A percentile compares a stretch with the other conserved stretches of the same genome.
Conservation (phyloP, 1,140 invertebrate genomes). For the Drosophila sturtevanti region DNA sequence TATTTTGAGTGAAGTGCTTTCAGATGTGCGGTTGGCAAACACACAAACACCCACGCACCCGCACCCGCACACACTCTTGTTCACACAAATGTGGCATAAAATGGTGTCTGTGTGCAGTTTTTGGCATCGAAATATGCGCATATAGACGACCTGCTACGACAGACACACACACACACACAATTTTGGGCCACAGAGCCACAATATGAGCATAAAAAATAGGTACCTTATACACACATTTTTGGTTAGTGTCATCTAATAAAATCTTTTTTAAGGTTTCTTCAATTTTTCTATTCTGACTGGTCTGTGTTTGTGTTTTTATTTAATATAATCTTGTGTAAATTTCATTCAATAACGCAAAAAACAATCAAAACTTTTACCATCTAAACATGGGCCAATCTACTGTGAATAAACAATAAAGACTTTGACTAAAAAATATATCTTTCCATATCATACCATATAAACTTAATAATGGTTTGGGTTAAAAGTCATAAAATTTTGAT, state of each 20-base stretch:
- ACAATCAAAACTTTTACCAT: too few species aligned
- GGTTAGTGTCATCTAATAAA: neutral
- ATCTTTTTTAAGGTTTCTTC: conserved; percentile 2
- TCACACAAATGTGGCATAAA: neutral
- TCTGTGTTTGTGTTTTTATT: neutral
- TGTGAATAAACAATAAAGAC: too few species aligned
- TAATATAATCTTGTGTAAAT: neutral
- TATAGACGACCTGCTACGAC: conserved; percentile 8
- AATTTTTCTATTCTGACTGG: neutral
- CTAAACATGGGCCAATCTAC: too few species aligned
- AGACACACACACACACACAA: too few species aligned
- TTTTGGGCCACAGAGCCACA: neutral
- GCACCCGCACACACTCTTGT: too few species aligned
- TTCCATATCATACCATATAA: too few species aligned
- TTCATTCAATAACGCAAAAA: neutral
- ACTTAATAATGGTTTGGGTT: too few species aligned
- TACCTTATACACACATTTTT: neutral
- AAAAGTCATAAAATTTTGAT: too few species aligned
- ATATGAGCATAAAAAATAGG: neutral
- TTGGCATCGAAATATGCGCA: conserved; percentile 11
- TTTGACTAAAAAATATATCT: too few species aligned
- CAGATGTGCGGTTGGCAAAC: conserved; percentile 1
- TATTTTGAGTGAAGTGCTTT: conserved; percentile 11
- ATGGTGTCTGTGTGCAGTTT: conserved; percentile 5
- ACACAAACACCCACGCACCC: neutral